These are phyloP conservation scores for Etheostoma spectabile DNA, from an alignment of 2,113 vertebrate genomes.

Conservation along the genomic window DNA sequence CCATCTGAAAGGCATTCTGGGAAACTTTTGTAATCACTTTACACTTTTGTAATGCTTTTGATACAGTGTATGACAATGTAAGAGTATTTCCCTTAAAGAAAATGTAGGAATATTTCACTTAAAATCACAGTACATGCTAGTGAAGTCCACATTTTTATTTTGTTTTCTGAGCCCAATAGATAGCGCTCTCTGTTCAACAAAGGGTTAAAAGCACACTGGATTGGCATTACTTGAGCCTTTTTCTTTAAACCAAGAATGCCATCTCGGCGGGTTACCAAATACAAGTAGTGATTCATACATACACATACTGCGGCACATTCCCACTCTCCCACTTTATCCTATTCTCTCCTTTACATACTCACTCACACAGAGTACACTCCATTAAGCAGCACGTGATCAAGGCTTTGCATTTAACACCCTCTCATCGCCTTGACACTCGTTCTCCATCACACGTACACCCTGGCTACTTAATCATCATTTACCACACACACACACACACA, in stretches of 20 bases:
- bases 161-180: too few species aligned
- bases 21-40: too few species aligned
- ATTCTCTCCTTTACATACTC: constrained; percentile 41
- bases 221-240: too few species aligned
- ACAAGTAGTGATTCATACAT: too few species aligned
- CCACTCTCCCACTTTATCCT: constrained; percentile 31
- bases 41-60: too few species aligned
- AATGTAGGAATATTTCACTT: neutral
- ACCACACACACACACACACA: constrained; percentile 30
- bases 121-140: neutral
- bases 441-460: constrained; percentile 58
- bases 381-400: constrained; percentile 66
- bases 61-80: too few species aligned
- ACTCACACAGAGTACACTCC: constrained; percentile 53
- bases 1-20: too few species aligned
- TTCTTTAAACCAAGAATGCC: too few species aligned
- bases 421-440: constrained; percentile 54
- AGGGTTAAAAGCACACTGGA: too few species aligned
- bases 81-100: neutral
- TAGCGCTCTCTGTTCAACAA: too few species aligned
- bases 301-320: neutral
- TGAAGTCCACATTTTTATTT: too few species aligned
- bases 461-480: constrained; percentile 48
- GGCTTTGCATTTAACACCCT: constrained; percentile 63
- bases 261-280: too few species aligned